These are phyloP conservation scores for Plodia interpunctella DNA, from an alignment of 1,140 invertebrate genomes.

Conservation along the genomic window DNA sequence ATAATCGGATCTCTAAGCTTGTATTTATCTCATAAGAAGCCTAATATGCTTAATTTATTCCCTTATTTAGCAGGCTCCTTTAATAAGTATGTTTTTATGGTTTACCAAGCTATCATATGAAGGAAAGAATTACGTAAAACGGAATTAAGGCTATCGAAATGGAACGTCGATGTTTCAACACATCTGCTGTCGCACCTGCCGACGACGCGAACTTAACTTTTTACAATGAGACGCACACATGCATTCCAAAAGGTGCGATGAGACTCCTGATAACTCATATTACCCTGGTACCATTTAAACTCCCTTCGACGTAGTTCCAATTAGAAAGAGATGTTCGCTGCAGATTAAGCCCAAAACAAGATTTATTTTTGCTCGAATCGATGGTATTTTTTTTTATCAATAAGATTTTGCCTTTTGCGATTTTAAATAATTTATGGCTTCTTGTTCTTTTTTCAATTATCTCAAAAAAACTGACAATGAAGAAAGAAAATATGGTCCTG, in stretches of 20 bases:
- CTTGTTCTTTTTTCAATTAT: not conserved
- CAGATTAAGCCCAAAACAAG: not conserved
- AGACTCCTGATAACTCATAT: conserved; percentile 37
- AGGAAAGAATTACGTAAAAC: not conserved
- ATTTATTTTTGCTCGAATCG: not conserved
- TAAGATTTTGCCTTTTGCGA: not conserved
- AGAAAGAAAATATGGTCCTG: not conserved
- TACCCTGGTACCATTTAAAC: conserved; percentile 32
- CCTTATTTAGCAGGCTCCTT: not conserved
- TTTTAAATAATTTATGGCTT: not conserved
- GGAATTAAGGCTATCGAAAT: conserved; percentile 2
- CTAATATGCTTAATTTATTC: conserved; percentile 1
- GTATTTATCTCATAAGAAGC: not conserved
- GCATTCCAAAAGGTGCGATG: conserved; percentile 17
- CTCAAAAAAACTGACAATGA: not conserved
- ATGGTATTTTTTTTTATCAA: not conserved
- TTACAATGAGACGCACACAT: conserved; percentile 37
- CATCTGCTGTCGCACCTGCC: conserved; percentile 61
- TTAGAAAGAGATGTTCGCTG: not conserved
- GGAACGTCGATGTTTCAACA: conserved; percentile 12
- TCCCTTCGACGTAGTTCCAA: conserved; percentile 2
- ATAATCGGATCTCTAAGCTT: not conserved
- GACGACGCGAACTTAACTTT: conserved; percentile 31
- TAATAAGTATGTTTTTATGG: not conserved
- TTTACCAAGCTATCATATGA: not conserved